Evolutionary conservation across 2,113 vertebrate species (phyloP).

Genomic region (Solea senegalensis): DNA sequence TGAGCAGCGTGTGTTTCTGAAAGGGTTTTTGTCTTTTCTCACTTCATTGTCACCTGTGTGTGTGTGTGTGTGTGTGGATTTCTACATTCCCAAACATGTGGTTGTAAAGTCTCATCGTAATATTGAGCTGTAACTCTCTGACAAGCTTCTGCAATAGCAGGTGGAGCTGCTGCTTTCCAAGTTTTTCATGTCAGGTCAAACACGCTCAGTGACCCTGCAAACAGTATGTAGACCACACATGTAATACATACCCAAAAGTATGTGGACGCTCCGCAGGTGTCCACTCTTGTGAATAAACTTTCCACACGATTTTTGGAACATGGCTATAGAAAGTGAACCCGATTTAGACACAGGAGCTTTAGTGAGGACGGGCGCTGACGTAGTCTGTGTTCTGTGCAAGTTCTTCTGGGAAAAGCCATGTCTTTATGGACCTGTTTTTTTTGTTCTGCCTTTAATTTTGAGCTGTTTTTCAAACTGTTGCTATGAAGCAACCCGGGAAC

Average conservation of each 20-base stretch:
- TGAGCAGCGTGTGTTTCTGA: not conserved
- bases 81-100: not conserved
- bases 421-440: no score
- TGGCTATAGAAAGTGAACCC: not conserved
- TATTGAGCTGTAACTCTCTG: not conserved
- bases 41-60: not conserved
- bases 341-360: no score
- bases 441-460: no score
- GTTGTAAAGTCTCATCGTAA: constrained; percentile 5
- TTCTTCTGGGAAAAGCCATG: not conserved
- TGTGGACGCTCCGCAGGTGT: not conserved
- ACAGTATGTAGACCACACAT: constrained; percentile 3
- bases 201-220: not conserved
- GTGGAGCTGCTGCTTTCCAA: not conserved
- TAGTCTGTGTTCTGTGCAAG: not conserved
- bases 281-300: not conserved
- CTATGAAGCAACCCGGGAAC: no score
- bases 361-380: no score
- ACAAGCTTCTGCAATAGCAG: constrained; percentile 9
- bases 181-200: constrained; percentile 5
- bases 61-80: not conserved
- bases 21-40: not conserved
- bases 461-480: no score
- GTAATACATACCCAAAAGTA: constrained; percentile 1
- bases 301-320: not conserved